Evolutionary conservation across 2,113 vertebrate genomes (phyloP).

Genomic region (Condylura cristata): DNA sequence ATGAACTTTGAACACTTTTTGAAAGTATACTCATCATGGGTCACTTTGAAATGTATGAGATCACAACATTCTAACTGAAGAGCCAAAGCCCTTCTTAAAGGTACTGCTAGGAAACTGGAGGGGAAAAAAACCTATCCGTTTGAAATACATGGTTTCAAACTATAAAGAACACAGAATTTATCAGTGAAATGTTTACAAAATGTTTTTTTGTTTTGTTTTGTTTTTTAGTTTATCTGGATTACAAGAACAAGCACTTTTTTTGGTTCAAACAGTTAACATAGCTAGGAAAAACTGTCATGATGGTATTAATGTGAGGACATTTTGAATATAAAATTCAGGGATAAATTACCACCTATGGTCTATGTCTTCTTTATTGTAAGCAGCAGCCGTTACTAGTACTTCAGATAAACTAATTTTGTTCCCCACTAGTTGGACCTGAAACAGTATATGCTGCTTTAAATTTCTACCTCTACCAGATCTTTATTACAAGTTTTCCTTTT

Average conservation of each 20-base stretch:
- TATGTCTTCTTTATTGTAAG: slow-evolving; percentile 62
- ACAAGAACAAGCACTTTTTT: slow-evolving; percentile 74
- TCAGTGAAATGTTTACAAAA: slow-evolving; percentile 72
- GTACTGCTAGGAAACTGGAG: slow-evolving; percentile 33
- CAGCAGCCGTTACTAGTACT: slow-evolving; percentile 56
- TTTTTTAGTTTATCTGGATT: slow-evolving; percentile 61
- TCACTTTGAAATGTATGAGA: slow-evolving; percentile 60
- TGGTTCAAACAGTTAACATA: slow-evolving; percentile 47
- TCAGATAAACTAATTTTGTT: neutral
- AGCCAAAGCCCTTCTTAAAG: slow-evolving; percentile 44
- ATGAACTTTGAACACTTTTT: slow-evolving; percentile 42
- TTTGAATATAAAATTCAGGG: slow-evolving; percentile 71
- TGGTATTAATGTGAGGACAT: slow-evolving; percentile 46
- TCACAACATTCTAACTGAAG: slow-evolving; percentile 32
- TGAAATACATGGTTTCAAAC: slow-evolving; percentile 58
- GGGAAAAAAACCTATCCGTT: slow-evolving; percentile 59
- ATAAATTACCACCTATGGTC: slow-evolving; percentile 58
- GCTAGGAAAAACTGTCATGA: slow-evolving; percentile 36
- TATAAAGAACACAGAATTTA: slow-evolving; percentile 40
- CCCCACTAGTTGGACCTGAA: slow-evolving; percentile 60
- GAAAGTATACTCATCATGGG: neutral
- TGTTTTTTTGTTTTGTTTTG: too few species aligned
- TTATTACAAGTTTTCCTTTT: slow-evolving; percentile 59
- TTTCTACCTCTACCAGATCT: slow-evolving; percentile 78
- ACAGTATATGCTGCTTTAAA: slow-evolving; percentile 62